Conservation (phyloP, 2,888 invertebrate genomes). For the Cryptus armator region DNA sequence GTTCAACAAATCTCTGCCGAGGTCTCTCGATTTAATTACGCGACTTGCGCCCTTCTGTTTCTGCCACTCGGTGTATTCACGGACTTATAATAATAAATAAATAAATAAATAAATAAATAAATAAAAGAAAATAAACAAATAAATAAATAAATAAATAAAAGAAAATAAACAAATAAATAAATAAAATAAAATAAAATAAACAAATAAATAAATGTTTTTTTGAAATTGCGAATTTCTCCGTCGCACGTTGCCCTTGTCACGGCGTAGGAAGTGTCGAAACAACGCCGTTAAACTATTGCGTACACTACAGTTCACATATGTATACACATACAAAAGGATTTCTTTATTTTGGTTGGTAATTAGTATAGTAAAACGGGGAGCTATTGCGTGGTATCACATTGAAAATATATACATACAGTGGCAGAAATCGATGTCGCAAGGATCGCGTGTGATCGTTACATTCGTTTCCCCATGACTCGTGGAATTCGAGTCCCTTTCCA, state of each 20-base stretch:
- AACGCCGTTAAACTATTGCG: background rate
- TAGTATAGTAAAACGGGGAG: slow-evolving; percentile 55
- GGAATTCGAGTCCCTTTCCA: background rate
- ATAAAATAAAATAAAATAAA: too few relatives aligned
- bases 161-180: too few relatives aligned
- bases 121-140: too few relatives aligned
- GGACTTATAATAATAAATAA: too few relatives aligned
- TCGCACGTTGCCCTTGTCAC: slow-evolving; percentile 65
- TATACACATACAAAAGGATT: background rate
- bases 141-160: too few relatives aligned
- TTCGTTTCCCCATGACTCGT: background rate
- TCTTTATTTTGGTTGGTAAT: slow-evolving; percentile 72
- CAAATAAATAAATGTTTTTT: too few relatives aligned
- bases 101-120: too few relatives aligned
- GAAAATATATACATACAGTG: background rate
- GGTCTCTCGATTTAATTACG: too few relatives aligned
- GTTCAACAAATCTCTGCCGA: too few relatives aligned
- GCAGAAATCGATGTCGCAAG: slow-evolving; percentile 46
- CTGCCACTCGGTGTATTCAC: too few relatives aligned
- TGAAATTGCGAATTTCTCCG: background rate
- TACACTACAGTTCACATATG: background rate
- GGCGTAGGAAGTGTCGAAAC: slow-evolving; percentile 74
- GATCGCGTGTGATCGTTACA: slow-evolving; percentile 27
- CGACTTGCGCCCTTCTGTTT: too few relatives aligned
- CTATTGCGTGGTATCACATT: background rate